These are phyloP conservation scores for Sinhomidia bicolor DNA, from an alignment of 2,888 invertebrate species.

Conservation along the genomic window DNA sequence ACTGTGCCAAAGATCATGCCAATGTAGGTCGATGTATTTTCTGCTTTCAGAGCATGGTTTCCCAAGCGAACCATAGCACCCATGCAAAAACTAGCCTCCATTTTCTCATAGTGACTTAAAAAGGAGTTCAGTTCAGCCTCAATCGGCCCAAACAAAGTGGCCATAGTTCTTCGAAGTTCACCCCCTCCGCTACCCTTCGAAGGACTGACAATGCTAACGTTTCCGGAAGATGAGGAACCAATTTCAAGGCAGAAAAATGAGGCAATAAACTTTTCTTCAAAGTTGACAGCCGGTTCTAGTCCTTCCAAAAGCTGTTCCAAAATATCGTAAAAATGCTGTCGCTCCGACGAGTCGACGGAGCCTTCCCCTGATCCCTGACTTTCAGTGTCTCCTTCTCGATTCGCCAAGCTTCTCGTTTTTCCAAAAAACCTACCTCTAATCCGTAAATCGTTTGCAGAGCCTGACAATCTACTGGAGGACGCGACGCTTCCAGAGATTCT, in stretches of 20 bases:
- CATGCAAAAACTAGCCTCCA: constrained; percentile 96
- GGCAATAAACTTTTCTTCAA: constrained; percentile 79
- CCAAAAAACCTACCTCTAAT: constrained; percentile 79
- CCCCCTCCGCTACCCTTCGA: constrained; percentile 82
- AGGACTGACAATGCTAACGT: constrained; percentile 75
- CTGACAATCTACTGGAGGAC: constrained; percentile 73
- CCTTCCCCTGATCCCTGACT: constrained; percentile 80
- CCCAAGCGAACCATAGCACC: constrained; percentile 95
- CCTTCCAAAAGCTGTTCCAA: constrained; percentile 91
- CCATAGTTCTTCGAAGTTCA: constrained; percentile 93
- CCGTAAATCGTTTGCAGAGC: constrained; percentile 76
- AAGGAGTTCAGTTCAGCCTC: constrained; percentile 94
- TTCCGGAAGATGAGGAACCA: constrained; percentile 70
- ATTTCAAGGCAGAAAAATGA: constrained; percentile 78
- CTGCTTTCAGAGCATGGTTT: constrained; percentile 95
- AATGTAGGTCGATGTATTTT: constrained; percentile 92
- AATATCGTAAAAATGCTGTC: constrained; percentile 84
- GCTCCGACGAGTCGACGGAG: constrained; percentile 79
- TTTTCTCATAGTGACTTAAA: constrained; percentile 91
- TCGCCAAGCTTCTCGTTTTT: constrained; percentile 79
- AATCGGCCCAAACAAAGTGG: constrained; percentile 92
- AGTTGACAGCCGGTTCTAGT: constrained; percentile 78
- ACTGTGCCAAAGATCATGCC: constrained; percentile 93
- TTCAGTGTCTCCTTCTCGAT: constrained; percentile 79
- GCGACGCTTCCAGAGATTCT: constrained; percentile 81